Base-by-base conservation (phyloP, 2,113 vertebrate genomes). In the Oreocharis arfaki region DNA sequence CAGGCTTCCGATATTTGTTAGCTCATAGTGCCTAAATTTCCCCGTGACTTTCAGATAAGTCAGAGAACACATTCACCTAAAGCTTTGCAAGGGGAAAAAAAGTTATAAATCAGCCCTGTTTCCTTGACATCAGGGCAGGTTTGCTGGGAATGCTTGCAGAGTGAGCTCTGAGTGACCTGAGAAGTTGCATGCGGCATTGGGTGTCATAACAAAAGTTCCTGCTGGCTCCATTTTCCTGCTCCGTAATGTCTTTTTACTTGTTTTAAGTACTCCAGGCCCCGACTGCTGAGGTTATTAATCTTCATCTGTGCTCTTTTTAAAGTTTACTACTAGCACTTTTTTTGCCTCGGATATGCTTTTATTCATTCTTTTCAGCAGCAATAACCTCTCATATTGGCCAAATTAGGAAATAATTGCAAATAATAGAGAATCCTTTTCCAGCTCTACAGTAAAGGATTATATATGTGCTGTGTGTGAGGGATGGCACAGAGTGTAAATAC, bases 351-450 rank as follows among this genome's bases (percentile, higher is more conserved):
- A 96, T 97, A 91, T 80, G 71, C 87, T 97, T 97, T 97, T 97
- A 97, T 97, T 97, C 93, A 95, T 96, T 96, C 94, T 94, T 95
- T 87, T 91, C 96, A 95, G 95, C 95, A 96, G 95, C 96, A 96
- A 94, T 94, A 97, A 95, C 93, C 92, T 95, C 97, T 89, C 84
- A 95, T 97, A 97, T 95, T 93, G 97, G 93, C 90, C 80, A 97
- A 95, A 98, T 96, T 97, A 95, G 90, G 87, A 96, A 96, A 97
- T 96, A 97, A 97, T 96, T 97, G 81, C 95, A 97, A 97, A 95
- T 97, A 84, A 95, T 91, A 97, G 96, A 95, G 91, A 95, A 94
- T 90, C 84, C 68, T 85, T 96, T 93, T 92, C 87, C 78, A 88
- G 90, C 81, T 47, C 68, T 83, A 46, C 59, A 46, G 28, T 94